Base-by-base conservation (phyloP, 2,113 vertebrate species). In the Tricholaema leucomelas region DNA sequence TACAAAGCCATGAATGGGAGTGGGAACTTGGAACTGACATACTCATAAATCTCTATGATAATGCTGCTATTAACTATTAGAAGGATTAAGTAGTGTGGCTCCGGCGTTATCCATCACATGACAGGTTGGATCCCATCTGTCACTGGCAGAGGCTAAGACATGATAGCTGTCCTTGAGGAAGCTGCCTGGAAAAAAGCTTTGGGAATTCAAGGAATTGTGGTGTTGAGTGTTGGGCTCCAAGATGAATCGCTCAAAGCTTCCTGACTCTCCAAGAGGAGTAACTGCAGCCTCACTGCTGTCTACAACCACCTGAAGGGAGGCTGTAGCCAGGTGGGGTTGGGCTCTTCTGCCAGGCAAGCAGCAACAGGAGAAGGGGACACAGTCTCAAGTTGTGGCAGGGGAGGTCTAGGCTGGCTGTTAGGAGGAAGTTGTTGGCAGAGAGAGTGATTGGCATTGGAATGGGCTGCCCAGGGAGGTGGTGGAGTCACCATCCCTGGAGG, bases 41-140 rank as follows among this genome's bases (percentile, higher is more conserved):
- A 96, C 97, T 97, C 98, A 99, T 99, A 98, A 98, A 98, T 99
- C 98, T 99, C 97, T 93, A 95, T 97, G 97, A 97, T 98, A 98
- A 98, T 98, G 97, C 95, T 96, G 97, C 97, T 95, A 97, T 98
- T 98, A 98, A 97, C n/a, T 98, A 98, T 98, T 97, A 97, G 97
- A 98, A 97, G 98, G 98, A 98, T 98, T 98, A 98, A 98, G 98
- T 97, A 97, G 96, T 94, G 94, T 87, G 97, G 97, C 97, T 98
- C 96, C 93, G 82, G 96, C 96, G 96, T 98, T 98, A 98, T 98
- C 97, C 97, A 98, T 98, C 98, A 98, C 97, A 97, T 97, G 97
- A 98, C 97, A 96, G 58, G 88, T 95, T 98, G 96, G 93, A 96
- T 97, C 96, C 98, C 97, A 98, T 98, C 97, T 98, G 97, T 97